A percentile compares a stretch with the other conserved stretches of the same genome.
Conservation (phyloP, 92 coral and sea anemone genomes). For the Paramuricea clavata region DNA sequence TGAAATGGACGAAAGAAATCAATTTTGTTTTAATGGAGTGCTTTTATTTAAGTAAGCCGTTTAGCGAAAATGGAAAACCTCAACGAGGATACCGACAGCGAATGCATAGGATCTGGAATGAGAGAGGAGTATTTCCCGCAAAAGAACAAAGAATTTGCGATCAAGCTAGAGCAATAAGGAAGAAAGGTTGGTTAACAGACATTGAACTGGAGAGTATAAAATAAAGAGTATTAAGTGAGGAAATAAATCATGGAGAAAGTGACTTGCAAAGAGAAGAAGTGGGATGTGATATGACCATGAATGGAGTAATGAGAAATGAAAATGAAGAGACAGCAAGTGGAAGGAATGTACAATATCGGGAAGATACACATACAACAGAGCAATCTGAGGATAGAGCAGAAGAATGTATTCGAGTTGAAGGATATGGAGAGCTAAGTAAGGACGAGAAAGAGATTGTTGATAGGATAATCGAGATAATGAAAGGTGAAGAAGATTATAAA, state of each 20-base stretch:
- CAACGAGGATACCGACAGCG: neutral
- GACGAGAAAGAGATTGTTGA: neutral
- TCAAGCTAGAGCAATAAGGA: constrained; percentile 41
- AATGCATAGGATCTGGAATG: neutral
- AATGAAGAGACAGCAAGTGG: neutral
- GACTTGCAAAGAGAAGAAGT: too few relatives aligned
- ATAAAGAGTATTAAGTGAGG: too few relatives aligned
- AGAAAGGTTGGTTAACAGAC: constrained; percentile 46
- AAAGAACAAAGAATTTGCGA: constrained; percentile 42
- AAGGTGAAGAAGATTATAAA: neutral
- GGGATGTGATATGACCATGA: too few relatives aligned
- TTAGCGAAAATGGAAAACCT: neutral
- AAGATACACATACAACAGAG: too few relatives aligned
- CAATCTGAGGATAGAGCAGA: too few relatives aligned
- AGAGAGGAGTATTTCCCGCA: neutral
- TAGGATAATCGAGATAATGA: constrained; percentile 27
- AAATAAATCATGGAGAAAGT: too few relatives aligned
- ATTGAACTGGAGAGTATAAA: constrained; percentile 41
- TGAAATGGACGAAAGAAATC: neutral
- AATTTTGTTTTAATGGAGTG: neutral
- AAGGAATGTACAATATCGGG: neutral
- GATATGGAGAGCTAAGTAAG: too few relatives aligned
- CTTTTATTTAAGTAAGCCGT: neutral
- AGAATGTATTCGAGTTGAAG: too few relatives aligned
- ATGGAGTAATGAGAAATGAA: neutral